A percentile compares a stretch with the other conserved stretches of the same genome.
Conservation (phyloP, 2,888 invertebrate genomes). For the Acrocyrtus sp. region DNA sequence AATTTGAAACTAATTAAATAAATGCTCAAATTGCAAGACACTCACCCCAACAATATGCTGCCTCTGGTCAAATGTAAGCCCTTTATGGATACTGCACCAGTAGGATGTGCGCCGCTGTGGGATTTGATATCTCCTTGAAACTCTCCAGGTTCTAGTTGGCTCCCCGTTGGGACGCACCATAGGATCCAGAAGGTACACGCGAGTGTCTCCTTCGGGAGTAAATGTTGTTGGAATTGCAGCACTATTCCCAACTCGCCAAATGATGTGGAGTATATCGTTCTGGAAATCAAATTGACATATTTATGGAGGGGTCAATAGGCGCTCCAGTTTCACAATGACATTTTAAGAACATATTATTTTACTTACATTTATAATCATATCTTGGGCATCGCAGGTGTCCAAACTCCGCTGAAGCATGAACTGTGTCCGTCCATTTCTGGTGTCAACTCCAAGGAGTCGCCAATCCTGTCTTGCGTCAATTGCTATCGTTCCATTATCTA, state of each 20-base stretch:
- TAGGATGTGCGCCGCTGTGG: slow-evolving; percentile 1
- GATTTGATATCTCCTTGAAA: background rate
- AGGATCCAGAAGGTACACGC: slow-evolving; percentile 2
- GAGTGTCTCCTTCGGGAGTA: background rate
- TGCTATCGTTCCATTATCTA: background rate
- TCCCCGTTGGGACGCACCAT: background rate
- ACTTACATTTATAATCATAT: background rate
- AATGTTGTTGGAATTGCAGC: background rate
- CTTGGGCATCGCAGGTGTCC: slow-evolving; percentile 9
- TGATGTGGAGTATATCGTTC: slow-evolving; percentile 3
- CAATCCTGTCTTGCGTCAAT: background rate
- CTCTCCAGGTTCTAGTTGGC: background rate
- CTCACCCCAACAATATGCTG: slow-evolving; percentile 12
- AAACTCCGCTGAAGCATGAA: background rate
- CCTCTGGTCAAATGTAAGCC: background rate
- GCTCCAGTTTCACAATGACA: background rate
- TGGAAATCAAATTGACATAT: background rate
- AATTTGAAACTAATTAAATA: background rate
- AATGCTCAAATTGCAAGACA: background rate
- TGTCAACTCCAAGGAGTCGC: background rate
- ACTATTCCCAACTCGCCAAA: background rate
- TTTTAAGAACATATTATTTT: too few species aligned
- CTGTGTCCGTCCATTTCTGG: background rate
- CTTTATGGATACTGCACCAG: slow-evolving; percentile 11
- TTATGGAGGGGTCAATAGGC: background rate